Evolutionary conservation across 2,888 invertebrate species (phyloP), one percentile per base, ranked within the genome.

Genomic region (Agrotis segetum): DNA sequence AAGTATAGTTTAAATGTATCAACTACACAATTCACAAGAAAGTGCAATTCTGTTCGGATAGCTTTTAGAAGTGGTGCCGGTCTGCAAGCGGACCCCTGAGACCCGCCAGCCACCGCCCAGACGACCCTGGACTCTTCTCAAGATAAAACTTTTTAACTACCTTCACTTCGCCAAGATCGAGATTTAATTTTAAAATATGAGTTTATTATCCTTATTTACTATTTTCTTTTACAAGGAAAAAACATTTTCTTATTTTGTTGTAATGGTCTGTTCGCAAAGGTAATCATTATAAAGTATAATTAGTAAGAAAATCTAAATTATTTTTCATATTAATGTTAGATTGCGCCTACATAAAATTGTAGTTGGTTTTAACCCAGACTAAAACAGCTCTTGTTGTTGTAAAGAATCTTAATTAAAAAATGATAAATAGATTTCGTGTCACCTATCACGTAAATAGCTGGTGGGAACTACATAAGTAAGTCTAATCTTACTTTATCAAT

Each of bases 71-170:
- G 63, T 74, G 68, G 71, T 68, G 63, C 72, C 62, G 56, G 47
- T 53, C 40, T 69, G 53, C 74, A 85, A 84, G 52, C 62, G 65
- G 72, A 44, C 84, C 84, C 85, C 34, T 60, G 87, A 74, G 84
- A 83, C 80, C 1, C 55, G 62, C 67, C n/a, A 67, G 67, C 59
- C 47, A 69, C 70, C 65, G 67, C 66, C 58, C 29, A 86, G 62
- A 74, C 76, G 61, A 68, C 60, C 40, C 64, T 76, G 75, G 60
- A 77, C 67, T 76, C 79, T 82, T 72, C 73, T 29, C 58, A 64
- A 77, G 79, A 82, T 86, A 79, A 84, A 82, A 85, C 79, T 86
- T 85, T 82, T 84, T 84, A 84, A 83, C 83, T 80, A 85, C 71
- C 66, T 74, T 67, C 62, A 69, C 63, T 63, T 72, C 60, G 66